phyloP scores from a whole-genome alignment of 2,888 invertebrate genomes.

The Bellardia pandia region DNA sequence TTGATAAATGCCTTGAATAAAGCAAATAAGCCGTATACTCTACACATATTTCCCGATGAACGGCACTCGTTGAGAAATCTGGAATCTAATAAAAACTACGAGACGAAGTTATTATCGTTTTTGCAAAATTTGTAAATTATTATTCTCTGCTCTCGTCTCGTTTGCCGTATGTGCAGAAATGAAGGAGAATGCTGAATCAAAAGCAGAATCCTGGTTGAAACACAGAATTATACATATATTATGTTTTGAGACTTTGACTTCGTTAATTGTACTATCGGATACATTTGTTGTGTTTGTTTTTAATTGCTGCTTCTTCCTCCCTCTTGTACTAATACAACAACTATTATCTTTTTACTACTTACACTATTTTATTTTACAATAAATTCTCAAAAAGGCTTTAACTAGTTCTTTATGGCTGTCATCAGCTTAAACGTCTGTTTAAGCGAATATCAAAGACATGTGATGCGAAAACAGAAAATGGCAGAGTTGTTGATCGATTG shows the following conservation, averaged over 20 bases:
- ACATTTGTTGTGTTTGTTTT: constrained; percentile 68
- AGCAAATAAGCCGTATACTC: constrained; percentile 97
- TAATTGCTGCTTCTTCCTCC: constrained; percentile 47
- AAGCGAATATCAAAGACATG: constrained; percentile 35
- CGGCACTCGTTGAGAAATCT: constrained; percentile 97
- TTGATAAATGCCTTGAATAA: constrained; percentile 95
- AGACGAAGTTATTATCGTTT: constrained; percentile 96
- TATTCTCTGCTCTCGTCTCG: constrained; percentile 5
- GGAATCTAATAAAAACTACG: constrained; percentile 98
- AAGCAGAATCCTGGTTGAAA: constrained; percentile 30
- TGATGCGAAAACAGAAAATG: constrained; percentile 21
- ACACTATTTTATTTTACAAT: constrained; percentile 31
- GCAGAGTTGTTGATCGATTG: constrained; percentile 14
- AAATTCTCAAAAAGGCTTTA: constrained; percentile 54
- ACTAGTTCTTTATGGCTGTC: constrained; percentile 56
- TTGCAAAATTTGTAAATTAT: constrained; percentile 90
- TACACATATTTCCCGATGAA: constrained; percentile 98
- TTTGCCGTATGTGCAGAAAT: constrained; percentile 16
- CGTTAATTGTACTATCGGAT: constrained; percentile 66
- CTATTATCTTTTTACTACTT: constrained; percentile 12
- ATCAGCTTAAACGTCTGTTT: constrained; percentile 42
- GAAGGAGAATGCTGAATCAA: constrained; percentile 3
- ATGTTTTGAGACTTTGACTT: constrained; percentile 65
- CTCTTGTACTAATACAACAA: constrained; percentile 20
- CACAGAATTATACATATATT: constrained; percentile 55